Base-by-base conservation (phyloP, 2,797 vertebrate species). In the Knipowitschia caucasica region DNA sequence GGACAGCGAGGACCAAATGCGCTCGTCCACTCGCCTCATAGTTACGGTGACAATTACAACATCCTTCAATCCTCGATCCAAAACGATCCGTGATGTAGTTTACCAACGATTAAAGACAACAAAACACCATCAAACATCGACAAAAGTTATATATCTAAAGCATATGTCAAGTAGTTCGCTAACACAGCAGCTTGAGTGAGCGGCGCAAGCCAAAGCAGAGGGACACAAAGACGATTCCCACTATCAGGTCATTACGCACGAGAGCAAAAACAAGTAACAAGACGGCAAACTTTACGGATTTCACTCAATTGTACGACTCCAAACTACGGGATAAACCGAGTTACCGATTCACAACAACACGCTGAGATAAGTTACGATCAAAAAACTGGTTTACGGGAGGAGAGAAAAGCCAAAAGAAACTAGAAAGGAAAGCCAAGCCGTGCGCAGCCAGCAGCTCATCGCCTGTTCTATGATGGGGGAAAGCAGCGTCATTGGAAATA, bases 181-280 rank as follows among this genome's bases (percentile, higher is more conserved):
- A 65, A 74, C 21, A 61, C 18, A 64, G 61, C 58, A 50, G 52
- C 50, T 6, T 7, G 73, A 77, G 80, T 65, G 61, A 75, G 56
- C 62, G 69, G 70, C 64, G 59, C 20, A 59, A 57, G 64, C 43
- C 46, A 55, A 40, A 64, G 75, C 61, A 61, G 56, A 73, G 64
- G 83, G 81, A 89, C 89, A 91, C 90, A 92, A 90, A 91, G 89
- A 88, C 86, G 86, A 71, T 77, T 78, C 78, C 80, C 73, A 78
- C 79, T 84, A 84, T 84, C 87, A 85, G 87, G 86, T 90, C 84
- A 80, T 59, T 77, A 49, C 83, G 80, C 76, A 44, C 46, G 64
- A 63, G 61, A 66, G 50, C 53, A 65, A 73, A 76, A 45, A 46
- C 67, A 66, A 26, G 21, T 17, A 52, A 50, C 14, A 50, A 59